These are phyloP conservation scores for Falco biarmicus DNA, from an alignment of 2,797 vertebrate genomes.

Conservation along the genomic window DNA sequence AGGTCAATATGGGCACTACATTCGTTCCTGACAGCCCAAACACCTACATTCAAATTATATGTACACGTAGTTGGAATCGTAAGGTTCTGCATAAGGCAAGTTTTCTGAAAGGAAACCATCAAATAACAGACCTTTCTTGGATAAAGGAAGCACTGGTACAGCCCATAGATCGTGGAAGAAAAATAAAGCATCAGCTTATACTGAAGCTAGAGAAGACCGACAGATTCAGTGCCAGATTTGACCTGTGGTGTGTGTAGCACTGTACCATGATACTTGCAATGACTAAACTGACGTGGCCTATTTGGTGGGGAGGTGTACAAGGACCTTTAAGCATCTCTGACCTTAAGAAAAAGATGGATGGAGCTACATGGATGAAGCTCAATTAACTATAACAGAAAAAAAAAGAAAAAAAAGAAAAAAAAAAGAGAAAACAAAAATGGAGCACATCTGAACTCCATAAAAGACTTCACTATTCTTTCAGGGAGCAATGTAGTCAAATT, in stretches of 20 bases:
- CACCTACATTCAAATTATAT: neutral
- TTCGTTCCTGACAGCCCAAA: neutral
- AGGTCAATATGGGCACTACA: neutral
- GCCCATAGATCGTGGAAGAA: neutral
- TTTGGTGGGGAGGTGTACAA: neutral
- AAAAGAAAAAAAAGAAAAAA: too few relatives aligned
- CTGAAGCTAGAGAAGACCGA: neutral
- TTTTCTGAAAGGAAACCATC: neutral
- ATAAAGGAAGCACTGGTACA: neutral
- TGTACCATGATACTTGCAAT: neutral
- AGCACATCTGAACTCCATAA: slow-evolving; percentile 34
- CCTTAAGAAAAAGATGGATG: neutral
- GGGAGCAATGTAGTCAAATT: neutral
- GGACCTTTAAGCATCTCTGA: neutral
- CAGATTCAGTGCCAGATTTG: neutral
- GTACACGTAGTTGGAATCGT: neutral
- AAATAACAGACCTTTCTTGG: neutral
- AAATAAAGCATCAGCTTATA: neutral
- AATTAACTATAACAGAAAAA: neutral
- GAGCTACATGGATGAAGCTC: neutral
- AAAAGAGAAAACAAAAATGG: neutral
- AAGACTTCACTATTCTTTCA: slow-evolving; percentile 9
- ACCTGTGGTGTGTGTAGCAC: neutral
- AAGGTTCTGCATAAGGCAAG: neutral
- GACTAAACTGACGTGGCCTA: neutral